Conservation (phyloP, 2,888 invertebrate genomes). For the Polia nebulosa region DNA sequence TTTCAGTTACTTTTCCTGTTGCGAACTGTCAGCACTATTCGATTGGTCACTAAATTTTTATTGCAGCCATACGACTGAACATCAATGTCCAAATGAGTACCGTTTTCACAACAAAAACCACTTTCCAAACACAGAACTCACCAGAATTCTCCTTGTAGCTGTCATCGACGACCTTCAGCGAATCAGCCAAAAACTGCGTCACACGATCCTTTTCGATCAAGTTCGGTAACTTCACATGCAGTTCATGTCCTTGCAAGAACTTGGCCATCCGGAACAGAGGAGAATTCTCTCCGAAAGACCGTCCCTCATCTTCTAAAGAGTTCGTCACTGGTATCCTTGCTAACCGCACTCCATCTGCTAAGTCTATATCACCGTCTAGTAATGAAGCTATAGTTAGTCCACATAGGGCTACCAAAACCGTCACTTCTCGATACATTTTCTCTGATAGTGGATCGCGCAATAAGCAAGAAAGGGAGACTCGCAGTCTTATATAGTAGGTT, state of each 20-base stretch:
- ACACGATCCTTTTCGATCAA: conserved; percentile 93
- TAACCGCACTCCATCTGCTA: conserved; percentile 92
- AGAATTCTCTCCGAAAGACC: conserved; percentile 88
- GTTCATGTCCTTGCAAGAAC: conserved; percentile 93
- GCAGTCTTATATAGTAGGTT: conserved; percentile 70
- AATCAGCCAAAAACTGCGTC: conserved; percentile 90
- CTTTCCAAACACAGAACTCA: conserved; percentile 74
- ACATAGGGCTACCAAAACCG: conserved; percentile 71
- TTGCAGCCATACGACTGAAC: neutral
- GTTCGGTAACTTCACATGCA: conserved; percentile 93
- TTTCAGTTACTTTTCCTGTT: too few relatives aligned
- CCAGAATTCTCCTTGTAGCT: conserved; percentile 87
- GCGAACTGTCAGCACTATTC: neutral
- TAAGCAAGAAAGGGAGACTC: conserved; percentile 83
- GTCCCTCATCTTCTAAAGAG: conserved; percentile 85
- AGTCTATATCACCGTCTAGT: conserved; percentile 89
- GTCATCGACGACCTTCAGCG: conserved; percentile 88
- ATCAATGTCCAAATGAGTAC: neutral
- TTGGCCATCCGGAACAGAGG: conserved; percentile 91
- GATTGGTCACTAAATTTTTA: too few relatives aligned
- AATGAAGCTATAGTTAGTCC: conserved; percentile 74
- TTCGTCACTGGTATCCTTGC: conserved; percentile 90
- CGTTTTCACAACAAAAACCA: neutral
- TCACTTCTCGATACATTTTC: conserved; percentile 83
- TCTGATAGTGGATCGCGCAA: conserved; percentile 77